Percentiles rank a stretch among this genome's conserved stretches.
Conservation (phyloP, 2,113 vertebrate species). For the Chloropsis hardwickii region DNA sequence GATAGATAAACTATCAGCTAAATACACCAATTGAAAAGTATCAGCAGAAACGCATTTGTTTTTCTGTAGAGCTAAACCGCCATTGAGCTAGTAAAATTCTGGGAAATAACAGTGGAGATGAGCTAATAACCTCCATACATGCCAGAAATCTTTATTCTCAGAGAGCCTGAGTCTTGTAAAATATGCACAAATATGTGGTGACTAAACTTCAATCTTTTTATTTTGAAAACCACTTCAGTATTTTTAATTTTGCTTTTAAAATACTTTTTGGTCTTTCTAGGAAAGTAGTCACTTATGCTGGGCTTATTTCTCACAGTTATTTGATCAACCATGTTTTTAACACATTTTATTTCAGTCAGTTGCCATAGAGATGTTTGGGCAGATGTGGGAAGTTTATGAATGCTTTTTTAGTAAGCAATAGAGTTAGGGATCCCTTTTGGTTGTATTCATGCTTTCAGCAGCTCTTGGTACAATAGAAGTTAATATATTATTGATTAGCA, state of each 20-base stretch:
- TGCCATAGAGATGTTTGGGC: neutral
- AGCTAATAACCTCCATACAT: neutral
- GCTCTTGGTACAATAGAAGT: neutral
- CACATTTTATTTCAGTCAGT: fast-evolving
- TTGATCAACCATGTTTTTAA: neutral
- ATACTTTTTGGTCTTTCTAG: neutral
- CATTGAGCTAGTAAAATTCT: neutral
- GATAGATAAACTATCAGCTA: neutral
- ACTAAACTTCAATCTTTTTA: neutral
- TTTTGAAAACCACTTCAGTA: neutral
- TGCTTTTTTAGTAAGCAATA: neutral
- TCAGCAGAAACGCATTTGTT: neutral
- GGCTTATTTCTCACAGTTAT: neutral
- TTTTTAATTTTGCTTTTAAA: neutral
- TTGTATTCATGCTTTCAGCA: neutral
- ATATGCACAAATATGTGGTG: neutral
- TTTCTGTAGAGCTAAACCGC: neutral
- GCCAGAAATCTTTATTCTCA: neutral
- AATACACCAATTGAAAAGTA: neutral
- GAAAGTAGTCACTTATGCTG: neutral
- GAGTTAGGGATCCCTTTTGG: neutral
- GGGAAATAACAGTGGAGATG: neutral
- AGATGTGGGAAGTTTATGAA: neutral
- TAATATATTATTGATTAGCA: neutral
- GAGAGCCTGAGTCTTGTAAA: neutral